Base-by-base conservation (phyloP, 2,113 vertebrate species). In the Festucalex cinctus region DNA sequence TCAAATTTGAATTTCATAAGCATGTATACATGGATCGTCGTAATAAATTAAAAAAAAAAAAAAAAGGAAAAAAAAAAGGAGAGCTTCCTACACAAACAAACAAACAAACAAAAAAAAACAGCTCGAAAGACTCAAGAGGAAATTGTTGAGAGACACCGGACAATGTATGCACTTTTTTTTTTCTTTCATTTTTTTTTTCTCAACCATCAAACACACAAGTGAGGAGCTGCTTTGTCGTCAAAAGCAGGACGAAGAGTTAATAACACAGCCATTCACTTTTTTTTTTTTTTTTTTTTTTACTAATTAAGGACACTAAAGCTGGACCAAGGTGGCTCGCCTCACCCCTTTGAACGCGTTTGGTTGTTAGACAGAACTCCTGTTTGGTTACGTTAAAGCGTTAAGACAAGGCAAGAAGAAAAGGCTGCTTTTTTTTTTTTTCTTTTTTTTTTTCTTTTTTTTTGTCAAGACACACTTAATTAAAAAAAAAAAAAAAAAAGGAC, bases 361-460 rank as follows among this genome's bases (percentile, higher is more conserved):
- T 90, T 99, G 96, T 95, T 98, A 97, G 95, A 97, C 94, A 97
- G 94, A 97, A 95, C 94, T 98, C 94, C 95, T 95, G 96, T 98
- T 98, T 96, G 96, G 96, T 98, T 99, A 98, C 92, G 96, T 99
- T 98, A 98, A 99, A 99, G 96, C 95, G 94, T 99, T 98, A 98
- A 98, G 97, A 98, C 94, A 99, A 98, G 96, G 96, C 96, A 98
- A 98, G 96, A 97, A 95, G 96, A 94, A 94, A 97, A 98, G 97
- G 96, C 95, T 95, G 95, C 88, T 95, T 94, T 93, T 89, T 91
- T 95, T 92, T 94, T 94, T 94, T 28, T 12, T 35, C 36, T 16
- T 17, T 46, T 5, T 46, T 19, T 49, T n/a, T n/a, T n/a, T n/a
- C n/a, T n/a, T n/a, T n/a, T n/a, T 20, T 32, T 57, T 62, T 43